Evolutionary conservation across 92 coral and sea anemone species (phyloP), one percentile per base, ranked within the genome.

Genomic region (Scolanthus callimorphus): DNA sequence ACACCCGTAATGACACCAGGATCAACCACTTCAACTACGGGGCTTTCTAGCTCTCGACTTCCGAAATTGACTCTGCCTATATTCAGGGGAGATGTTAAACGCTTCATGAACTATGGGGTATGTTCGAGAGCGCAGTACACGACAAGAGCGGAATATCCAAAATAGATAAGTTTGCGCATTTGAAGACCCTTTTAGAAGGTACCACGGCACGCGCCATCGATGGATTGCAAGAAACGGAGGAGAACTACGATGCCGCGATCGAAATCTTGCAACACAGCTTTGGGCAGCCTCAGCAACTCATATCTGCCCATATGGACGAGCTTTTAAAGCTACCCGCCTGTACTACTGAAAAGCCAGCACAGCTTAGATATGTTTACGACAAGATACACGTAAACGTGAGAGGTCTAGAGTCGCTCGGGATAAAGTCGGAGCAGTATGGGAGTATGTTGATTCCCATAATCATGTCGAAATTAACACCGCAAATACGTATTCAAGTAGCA

Each of bases 301-400:
- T 81, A 47, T 53, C 69, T 24, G 80, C 77, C 9, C 82, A 67
- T 44, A 81, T 74, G 74, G 88, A 82, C 28, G 74, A 82, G 46
- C 55, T 81, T 20, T 41, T 82, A n/a, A 75, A 75, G 17, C 46
- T 82, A 17, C 62, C 67, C 17, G 64, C 65, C 17, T 69, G 83
- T 51, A 34, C 43, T 34, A 34, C 11, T 3, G 51, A 61, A 9
- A 43, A 43, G 22, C 29, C 38, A n/a, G n/a, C 37, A 17, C 68
- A 41, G 25, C 53, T 61, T 39, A 13, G 56, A 12, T 61, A 20
- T 44, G 21, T 61, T 48, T 63, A 63, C 55, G 58, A 63, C 25
- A 63, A 63, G 12, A 29, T 65, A 3, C 51, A 52, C 39, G 39
- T 65, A 0, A 65, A 65, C 51, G 19, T 53, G 1, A 0, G 80